Evolutionary conservation across 2,888 invertebrate genomes (phyloP), one percentile per base, ranked within the genome.

Genomic region (Eucera pruinosa): DNA sequence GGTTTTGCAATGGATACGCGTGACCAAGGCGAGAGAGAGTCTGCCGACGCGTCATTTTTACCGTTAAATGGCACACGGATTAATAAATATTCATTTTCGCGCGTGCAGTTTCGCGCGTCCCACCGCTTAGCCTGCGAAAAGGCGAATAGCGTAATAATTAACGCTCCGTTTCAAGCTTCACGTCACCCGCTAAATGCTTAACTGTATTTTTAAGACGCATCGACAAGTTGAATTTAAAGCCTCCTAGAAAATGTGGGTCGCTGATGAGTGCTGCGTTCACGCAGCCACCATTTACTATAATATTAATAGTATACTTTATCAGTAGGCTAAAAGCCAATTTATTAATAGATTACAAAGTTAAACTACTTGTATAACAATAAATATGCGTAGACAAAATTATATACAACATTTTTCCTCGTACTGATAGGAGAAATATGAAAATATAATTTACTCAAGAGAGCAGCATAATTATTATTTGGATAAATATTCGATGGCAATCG

Each of bases 31-130:
- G 30, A 43, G 55, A 47, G 73, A 79, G 81, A 80, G 65, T 67
- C 23, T 30, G 4, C 27, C 18, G 54, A 3, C 27, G 65, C 4
- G 65, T 33, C 39, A 66, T 61, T 71, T 80, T 81, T 81, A 64
- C 57, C 58, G 58, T 41, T 76, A 83, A 84, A 82, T 62, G 71
- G 74, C 57, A 76, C 70, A 58, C 9, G 23, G 69, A 64, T 66
- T 55, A 36, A 81, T 83, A 81, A 84, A 84, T 84, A 84, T 81
- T 81, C 75, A 84, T 81, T 36, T 54, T 50, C 13, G 48, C 41
- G 50, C 13, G 25, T 66, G 11, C 39, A 68, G 43, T 60, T 61
- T 39, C 23, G 43, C 18, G 58, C 23, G 36, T 27, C 18, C 18
- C 36, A 30, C 50, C 27, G 48, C 27, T 47, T 50, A 58, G 27